These are phyloP conservation scores for Ypsolopha sequella DNA, from an alignment of 2,888 invertebrate species.

Conservation along the genomic window DNA sequence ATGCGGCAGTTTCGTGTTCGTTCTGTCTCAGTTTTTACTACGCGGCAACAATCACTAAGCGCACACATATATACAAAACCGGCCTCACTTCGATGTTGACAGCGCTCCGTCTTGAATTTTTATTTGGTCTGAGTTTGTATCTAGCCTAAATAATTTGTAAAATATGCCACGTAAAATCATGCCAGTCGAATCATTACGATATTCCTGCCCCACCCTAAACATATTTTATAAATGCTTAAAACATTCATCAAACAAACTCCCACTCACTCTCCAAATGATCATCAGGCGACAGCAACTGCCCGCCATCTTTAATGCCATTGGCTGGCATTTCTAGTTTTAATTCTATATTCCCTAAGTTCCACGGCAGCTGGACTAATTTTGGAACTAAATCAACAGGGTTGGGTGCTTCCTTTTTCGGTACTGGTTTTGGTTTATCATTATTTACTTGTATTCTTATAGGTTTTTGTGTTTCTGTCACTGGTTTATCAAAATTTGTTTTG, in stretches of 20 bases:
- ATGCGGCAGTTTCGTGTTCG: no score
- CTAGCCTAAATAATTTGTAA: no score
- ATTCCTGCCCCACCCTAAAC: no score
- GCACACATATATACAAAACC: no score
- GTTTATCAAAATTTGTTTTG: background rate
- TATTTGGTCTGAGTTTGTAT: no score
- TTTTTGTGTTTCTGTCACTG: conserved; percentile 8
- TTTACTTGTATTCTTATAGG: conserved; percentile 8
- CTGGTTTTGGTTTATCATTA: background rate
- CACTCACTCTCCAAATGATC: conserved; percentile 53
- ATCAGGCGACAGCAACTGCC: conserved; percentile 39
- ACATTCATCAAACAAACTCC: conserved; percentile 46
- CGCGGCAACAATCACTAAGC: no score
- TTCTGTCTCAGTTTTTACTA: no score
- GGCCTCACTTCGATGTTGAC: no score
- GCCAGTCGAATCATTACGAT: no score
- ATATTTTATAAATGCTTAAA: no score
- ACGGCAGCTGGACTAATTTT: conserved; percentile 67
- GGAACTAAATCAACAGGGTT: conserved; percentile 40
- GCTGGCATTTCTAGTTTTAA: conserved; percentile 38
- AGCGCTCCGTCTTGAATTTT: no score
- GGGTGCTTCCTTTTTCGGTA: background rate
- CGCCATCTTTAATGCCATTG: conserved; percentile 30
- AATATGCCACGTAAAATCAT: no score
- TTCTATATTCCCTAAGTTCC: conserved; percentile 69